phyloP scores from a whole-genome alignment of 2,888 invertebrate species.

The Taphrorychus bicolor region DNA sequence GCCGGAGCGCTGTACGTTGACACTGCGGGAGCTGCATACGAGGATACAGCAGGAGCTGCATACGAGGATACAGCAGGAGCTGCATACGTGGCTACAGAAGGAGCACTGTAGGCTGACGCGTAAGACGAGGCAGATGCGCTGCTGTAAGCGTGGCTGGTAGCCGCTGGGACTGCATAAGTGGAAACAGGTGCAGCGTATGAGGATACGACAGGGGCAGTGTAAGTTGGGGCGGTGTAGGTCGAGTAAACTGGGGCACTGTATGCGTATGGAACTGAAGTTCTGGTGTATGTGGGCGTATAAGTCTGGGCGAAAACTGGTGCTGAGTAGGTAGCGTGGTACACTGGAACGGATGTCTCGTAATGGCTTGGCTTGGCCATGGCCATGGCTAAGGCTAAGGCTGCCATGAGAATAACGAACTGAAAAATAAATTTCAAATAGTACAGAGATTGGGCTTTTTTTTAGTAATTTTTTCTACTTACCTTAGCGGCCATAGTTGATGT shows the following conservation, averaged over 20 bases:
- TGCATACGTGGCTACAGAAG: neutral
- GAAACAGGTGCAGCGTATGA: neutral
- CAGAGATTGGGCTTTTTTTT: too few species aligned
- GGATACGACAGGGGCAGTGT: neutral
- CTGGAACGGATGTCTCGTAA: conserved; percentile 49
- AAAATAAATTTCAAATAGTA: neutral
- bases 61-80: conserved; percentile 1
- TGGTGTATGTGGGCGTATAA: neutral
- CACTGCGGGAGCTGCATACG: neutral
- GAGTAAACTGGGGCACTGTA: neutral
- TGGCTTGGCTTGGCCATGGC: conserved; percentile 69
- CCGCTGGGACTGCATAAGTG: too few species aligned
- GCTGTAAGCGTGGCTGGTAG: too few species aligned
- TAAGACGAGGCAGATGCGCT: too few species aligned
- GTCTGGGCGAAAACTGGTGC: conserved; percentile 39
- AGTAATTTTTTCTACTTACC: too few species aligned
- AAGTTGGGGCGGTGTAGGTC: neutral
- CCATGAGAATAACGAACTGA: conserved; percentile 65
- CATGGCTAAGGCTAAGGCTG: conserved; percentile 66
- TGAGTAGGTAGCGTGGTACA: conserved; percentile 45
- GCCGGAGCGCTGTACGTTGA: conserved; percentile 38
- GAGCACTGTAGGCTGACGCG: neutral
- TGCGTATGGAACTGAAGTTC: neutral
- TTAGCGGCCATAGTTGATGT: neutral
- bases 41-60: neutral